Conservation (phyloP, 92 coral and sea anemone species). For the Paramuricea clavata region DNA sequence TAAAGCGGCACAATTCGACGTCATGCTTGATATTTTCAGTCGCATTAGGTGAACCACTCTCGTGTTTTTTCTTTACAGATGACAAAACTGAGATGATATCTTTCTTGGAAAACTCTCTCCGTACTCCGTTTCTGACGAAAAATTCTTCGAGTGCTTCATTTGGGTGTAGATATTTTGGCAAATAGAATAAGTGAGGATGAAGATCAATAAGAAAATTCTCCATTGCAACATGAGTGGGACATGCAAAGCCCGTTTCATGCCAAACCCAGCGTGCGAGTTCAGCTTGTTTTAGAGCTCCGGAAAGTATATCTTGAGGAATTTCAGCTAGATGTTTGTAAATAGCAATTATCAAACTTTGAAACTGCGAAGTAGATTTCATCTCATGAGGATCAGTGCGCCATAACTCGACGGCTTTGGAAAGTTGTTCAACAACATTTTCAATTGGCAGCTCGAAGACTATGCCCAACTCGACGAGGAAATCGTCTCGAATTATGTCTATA, state of each 20-base stretch:
- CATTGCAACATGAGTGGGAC: constrained; percentile 68
- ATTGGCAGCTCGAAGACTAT: constrained; percentile 64
- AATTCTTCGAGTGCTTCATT: constrained; percentile 34
- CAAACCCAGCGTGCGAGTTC: constrained; percentile 79
- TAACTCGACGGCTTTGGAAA: constrained; percentile 52
- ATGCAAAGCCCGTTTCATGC: constrained; percentile 80
- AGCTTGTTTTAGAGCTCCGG: background rate
- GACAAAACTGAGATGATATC: constrained; percentile 71
- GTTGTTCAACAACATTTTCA: constrained; percentile 61
- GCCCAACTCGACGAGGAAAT: constrained; percentile 39
- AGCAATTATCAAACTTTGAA: constrained; percentile 67
- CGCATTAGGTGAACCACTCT: background rate
- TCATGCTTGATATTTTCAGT: constrained; percentile 56
- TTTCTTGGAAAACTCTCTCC: constrained; percentile 47
- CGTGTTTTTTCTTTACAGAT: constrained; percentile 71
- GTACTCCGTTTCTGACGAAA: constrained; percentile 72
- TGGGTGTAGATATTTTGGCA: constrained; percentile 61
- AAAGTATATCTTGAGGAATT: background rate
- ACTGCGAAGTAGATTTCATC: background rate
- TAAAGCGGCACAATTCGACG: constrained; percentile 62
- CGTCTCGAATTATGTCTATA: background rate
- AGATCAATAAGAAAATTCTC: constrained; percentile 62
- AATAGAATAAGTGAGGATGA: constrained; percentile 69
- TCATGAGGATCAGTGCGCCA: background rate
- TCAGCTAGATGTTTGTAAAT: constrained; percentile 70